A percentile compares a stretch with the other conserved stretches of the same genome.
phyloP scores from a whole-genome alignment of 2,888 invertebrate genomes.

The Xestoiulus laeticollis region DNA sequence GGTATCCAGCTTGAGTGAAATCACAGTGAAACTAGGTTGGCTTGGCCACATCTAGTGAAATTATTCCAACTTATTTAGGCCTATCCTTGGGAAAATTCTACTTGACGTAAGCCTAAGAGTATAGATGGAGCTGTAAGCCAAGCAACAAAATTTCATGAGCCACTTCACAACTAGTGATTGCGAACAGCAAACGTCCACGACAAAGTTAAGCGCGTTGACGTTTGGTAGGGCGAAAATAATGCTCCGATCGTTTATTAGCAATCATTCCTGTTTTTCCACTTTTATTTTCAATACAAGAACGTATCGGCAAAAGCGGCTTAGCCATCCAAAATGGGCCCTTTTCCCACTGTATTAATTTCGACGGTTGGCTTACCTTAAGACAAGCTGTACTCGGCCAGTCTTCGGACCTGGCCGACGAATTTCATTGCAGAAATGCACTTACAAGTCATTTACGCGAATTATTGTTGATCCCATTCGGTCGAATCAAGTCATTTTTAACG shows the following conservation, averaged over 20 bases:
- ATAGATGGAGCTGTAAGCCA: conserved; percentile 49
- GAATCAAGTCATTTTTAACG: conserved; percentile 50
- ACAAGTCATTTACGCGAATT: conserved; percentile 45
- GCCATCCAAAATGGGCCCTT: conserved; percentile 46
- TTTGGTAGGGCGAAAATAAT: background rate
- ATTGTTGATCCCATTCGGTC: conserved; percentile 2
- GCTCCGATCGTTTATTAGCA: background rate
- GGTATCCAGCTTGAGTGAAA: conserved; percentile 10
- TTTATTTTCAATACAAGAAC: background rate
- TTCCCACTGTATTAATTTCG: conserved; percentile 47
- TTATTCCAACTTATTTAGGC: conserved; percentile 45
- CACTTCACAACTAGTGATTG: conserved; percentile 41
- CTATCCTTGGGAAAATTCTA: conserved; percentile 43
- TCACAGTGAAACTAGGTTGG: background rate
- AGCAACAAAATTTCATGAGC: conserved; percentile 41
- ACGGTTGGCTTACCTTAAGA: conserved; percentile 48
- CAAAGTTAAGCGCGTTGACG: conserved; percentile 38
- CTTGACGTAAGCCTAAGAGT: conserved; percentile 49
- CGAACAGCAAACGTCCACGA: conserved; percentile 31
- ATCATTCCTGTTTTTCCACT: background rate
- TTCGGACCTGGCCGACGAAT: conserved; percentile 35
- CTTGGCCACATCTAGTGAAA: conserved; percentile 23
- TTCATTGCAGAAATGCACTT: conserved; percentile 46
- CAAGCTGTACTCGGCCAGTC: conserved; percentile 29
- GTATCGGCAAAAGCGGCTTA: conserved; percentile 31